phyloP scores from a whole-genome alignment of 2,113 vertebrate genomes.

The Saccopteryx bilineata region DNA sequence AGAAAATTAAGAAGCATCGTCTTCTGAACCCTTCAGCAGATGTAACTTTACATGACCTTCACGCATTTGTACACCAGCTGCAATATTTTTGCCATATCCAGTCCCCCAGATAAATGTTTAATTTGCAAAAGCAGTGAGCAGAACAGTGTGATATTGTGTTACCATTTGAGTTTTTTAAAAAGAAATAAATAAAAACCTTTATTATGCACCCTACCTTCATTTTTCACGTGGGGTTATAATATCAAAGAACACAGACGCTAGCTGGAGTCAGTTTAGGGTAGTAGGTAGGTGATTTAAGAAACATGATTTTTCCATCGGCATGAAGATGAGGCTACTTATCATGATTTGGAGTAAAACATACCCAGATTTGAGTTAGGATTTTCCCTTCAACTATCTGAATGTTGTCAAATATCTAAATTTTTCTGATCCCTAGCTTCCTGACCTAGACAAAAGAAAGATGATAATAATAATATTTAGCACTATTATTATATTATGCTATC shows the following conservation, averaged over 20 bases:
- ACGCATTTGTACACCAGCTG: not conserved
- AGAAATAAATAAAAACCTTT: not conserved
- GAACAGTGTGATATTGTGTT: not conserved
- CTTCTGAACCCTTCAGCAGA: not conserved
- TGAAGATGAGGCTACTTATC: not conserved
- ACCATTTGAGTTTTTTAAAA: not conserved
- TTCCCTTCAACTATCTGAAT: not conserved
- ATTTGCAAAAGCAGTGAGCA: not conserved
- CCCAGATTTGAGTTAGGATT: not conserved
- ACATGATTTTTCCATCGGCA: too few species aligned
- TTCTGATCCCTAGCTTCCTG: not conserved
- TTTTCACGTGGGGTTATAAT: not conserved
- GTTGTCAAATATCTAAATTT: not conserved
- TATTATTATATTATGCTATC: not conserved
- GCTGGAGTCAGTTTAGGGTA: not conserved
- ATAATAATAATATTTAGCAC: not conserved
- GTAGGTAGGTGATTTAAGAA: not conserved
- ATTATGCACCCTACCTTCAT: not conserved
- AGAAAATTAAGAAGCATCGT: constrained; percentile 10
- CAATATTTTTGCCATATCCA: not conserved
- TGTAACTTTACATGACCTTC: not conserved
- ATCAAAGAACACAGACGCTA: not conserved
- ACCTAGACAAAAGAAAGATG: not conserved
- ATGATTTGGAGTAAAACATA: not conserved
- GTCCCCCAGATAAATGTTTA: not conserved